Base-by-base conservation (phyloP, 1,140 invertebrate species). In the Drosophila persimilis region DNA sequence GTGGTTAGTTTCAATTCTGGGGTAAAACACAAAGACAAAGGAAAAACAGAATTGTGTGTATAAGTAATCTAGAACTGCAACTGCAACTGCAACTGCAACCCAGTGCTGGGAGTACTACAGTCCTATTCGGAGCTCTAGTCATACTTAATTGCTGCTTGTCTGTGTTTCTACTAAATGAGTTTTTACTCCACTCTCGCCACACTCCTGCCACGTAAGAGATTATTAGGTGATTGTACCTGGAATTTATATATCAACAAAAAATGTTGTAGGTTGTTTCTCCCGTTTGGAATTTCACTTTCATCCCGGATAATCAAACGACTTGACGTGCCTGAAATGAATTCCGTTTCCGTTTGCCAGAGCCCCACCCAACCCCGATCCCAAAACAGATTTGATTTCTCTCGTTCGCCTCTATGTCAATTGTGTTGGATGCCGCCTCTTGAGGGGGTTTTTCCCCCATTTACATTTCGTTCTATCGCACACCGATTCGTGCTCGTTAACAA, bases 401-500 rank as follows among this genome's bases (percentile, higher is more conserved):
- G 63, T 62, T 62, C 57, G 55, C 58, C 24, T 26, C 62, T 31
- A 26, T 69, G 63, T 69, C 65, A 67, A 67, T 67, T 64, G 65
- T 69, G 65, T 67, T 67, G 50, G 44, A 67, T 67, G 17, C 44
- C 31, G 6, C 31, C 5, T n/a, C 48, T 7, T n/a, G 43, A 35
- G 31, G 31, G 31, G 31, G 6, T 31, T n/a, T 7, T 15, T 8
- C 22, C 13, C 17, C n/a, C 81, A 85, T 85, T 86, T 84, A 84
- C 80, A 84, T 84, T 73, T 73, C 35, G 35, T 11, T 39, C 35
- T 11, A 9, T 35, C 31, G 3, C 31, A 11, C 62, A 43, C 44
- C 71, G 71, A 58, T 56, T 73, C 60, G 64, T 74, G 81, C 80
- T 81, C 81, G 77, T 86, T 84, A 85, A 84, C 81, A 84, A 85